Evolutionary conservation across 2,888 invertebrate genomes (phyloP).

Genomic region (Euspilapteryx auroguttella): DNA sequence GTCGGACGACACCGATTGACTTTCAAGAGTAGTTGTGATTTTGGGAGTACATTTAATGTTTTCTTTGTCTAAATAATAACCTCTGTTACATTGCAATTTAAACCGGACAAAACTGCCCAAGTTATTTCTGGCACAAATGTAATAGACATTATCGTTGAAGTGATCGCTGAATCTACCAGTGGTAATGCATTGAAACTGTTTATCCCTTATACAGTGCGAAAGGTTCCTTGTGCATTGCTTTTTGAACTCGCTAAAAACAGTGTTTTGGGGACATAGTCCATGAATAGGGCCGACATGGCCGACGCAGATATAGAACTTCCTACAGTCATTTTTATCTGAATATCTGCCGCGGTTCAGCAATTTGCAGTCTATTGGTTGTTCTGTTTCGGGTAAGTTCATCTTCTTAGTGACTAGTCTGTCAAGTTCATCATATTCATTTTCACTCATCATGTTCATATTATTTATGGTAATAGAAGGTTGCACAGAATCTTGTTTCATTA

Average conservation of each 20-base stretch:
- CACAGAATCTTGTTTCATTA: too few species aligned
- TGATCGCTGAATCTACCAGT: slow-evolving; percentile 37
- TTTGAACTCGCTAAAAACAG: slow-evolving; percentile 40
- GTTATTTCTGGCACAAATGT: slow-evolving; percentile 36
- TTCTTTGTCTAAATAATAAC: slow-evolving; percentile 28
- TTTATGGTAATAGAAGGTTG: too few species aligned
- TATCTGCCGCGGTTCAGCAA: slow-evolving; percentile 35
- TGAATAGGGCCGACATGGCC: slow-evolving; percentile 21
- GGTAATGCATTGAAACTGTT: slow-evolving; percentile 43
- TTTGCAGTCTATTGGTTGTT: slow-evolving; percentile 15
- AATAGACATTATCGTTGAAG: slow-evolving; percentile 33
- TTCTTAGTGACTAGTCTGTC: too few species aligned
- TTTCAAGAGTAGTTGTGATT: too few species aligned
- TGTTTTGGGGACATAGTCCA: slow-evolving; percentile 32
- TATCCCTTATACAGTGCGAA: slow-evolving; percentile 43
- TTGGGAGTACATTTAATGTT: slow-evolving; percentile 23
- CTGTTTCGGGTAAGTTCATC: too few species aligned
- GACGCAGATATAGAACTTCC: slow-evolving; percentile 52
- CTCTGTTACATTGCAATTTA: slow-evolving; percentile 33
- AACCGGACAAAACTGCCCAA: slow-evolving; percentile 22
- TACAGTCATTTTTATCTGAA: slow-evolving; percentile 43
- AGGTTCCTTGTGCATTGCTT: slow-evolving; percentile 47
- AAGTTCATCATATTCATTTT: too few species aligned
- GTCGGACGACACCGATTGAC: too few species aligned
- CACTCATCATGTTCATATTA: too few species aligned